Evolutionary conservation across 2,888 invertebrate genomes (phyloP).

Genomic region (Mimachlamys varia): DNA sequence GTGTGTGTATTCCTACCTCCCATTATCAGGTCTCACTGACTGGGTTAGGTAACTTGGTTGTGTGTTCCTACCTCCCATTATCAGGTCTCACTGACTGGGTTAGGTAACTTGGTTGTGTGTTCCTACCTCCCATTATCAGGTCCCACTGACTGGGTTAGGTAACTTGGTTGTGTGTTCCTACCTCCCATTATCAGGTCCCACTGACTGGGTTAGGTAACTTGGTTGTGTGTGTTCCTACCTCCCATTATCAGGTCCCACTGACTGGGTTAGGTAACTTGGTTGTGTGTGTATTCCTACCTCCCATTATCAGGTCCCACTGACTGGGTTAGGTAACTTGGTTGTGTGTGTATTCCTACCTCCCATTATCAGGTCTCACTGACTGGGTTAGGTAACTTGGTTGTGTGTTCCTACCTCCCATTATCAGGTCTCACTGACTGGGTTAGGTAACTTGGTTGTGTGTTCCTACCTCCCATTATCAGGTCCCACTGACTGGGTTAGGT

Average conservation of each 20-base stretch:
- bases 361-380: background rate
- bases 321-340: background rate
- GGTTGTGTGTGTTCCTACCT: background rate
- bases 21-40: background rate
- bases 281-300: background rate
- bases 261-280: background rate
- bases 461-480: background rate
- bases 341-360: background rate
- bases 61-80: background rate
- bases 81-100: background rate
- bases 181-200: background rate
- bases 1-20: background rate
- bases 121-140: background rate
- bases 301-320: background rate
- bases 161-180: background rate
- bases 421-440: background rate
- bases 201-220: background rate
- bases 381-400: background rate
- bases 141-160: background rate
- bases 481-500: background rate
- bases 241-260: background rate
- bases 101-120: background rate
- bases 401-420: background rate
- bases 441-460: background rate
- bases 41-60: background rate